Base-by-base conservation (phyloP, 2,888 invertebrate species). In the Drosophila greeni region DNA sequence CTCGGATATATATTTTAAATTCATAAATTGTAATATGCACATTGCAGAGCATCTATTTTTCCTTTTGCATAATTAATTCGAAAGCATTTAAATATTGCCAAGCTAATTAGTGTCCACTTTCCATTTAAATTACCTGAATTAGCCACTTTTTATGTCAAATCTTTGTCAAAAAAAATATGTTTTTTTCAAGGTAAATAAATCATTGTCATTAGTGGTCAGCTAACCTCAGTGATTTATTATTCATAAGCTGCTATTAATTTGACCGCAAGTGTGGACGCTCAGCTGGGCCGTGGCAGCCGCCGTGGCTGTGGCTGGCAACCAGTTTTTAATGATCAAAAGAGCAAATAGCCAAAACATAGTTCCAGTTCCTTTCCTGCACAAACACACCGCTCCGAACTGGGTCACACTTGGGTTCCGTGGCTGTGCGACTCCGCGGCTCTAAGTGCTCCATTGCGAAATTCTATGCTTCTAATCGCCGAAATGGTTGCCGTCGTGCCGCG, bases 321-420 rank as follows among this genome's bases (percentile, higher is more conserved):
- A 85, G 86, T 86, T 86, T 86, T 84, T 85, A 85, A 85, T 82
- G 85, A 82, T 80, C 75, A 67, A 70, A 70, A 70, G 45, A 76
- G 64, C 57, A 66, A 81, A 62, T 62, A 36, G 62, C 62, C 62
- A 62, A 78, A 73, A 74, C 71, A 76, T 36, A 76, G 81, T 80
- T 82, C 81, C 81, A 76, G 81, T 80, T 82, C 81, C 81, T 84
- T 84, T 80, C 70, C 84, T 82, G 85, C 80, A 74, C 57, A 53
- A 64, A 74, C 60, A 74, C 60, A 52, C 66, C 53, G 48, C 60
- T 48, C 45, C 62, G 72, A 85, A 85, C 80, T 84, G 72, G 85
- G 84, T 85, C 86, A 82, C 74, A 82, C 75, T 81, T 62, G 66
- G 64, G 39, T 31, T 45, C 40, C 26, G 26, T 9, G 45, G 45